Conservation (phyloP, 1,140 invertebrate species). For the Thaumatotibia leucotreta region DNA sequence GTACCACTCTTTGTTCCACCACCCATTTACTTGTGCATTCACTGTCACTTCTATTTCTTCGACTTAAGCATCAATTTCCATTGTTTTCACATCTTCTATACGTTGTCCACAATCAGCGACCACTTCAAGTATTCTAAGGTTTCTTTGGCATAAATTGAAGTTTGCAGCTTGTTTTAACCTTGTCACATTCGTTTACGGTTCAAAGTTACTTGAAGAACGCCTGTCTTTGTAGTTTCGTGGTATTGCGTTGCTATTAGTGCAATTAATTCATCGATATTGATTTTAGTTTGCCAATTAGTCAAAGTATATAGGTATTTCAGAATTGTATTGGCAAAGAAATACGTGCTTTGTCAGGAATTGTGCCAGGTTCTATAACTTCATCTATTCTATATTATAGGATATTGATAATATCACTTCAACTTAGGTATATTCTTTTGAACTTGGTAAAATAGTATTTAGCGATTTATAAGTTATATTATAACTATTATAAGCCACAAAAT, state of each 20-base stretch:
- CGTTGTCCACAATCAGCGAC: neutral
- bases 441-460: no score
- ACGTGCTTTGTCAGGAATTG: no score
- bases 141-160: neutral
- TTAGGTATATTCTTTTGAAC: no score
- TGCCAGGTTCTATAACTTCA: no score
- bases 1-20: constrained; percentile 26
- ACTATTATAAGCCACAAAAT: no score
- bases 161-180: neutral
- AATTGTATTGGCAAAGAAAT: neutral
- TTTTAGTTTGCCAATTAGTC: neutral
- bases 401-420: no score
- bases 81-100: neutral
- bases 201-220: neutral
- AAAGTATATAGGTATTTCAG: neutral
- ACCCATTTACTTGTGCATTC: neutral
- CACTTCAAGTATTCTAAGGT: neutral
- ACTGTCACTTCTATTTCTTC: neutral
- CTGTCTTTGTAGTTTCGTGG: neutral
- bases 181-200: neutral
- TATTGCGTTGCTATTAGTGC: neutral
- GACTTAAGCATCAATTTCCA: neutral
- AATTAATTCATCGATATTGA: neutral
- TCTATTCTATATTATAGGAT: no score
- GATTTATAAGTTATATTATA: no score